Evolutionary conservation across 2,888 invertebrate species (phyloP), one percentile per base, ranked within the genome.

Genomic region (Pristionchus maxplancki): DNA sequence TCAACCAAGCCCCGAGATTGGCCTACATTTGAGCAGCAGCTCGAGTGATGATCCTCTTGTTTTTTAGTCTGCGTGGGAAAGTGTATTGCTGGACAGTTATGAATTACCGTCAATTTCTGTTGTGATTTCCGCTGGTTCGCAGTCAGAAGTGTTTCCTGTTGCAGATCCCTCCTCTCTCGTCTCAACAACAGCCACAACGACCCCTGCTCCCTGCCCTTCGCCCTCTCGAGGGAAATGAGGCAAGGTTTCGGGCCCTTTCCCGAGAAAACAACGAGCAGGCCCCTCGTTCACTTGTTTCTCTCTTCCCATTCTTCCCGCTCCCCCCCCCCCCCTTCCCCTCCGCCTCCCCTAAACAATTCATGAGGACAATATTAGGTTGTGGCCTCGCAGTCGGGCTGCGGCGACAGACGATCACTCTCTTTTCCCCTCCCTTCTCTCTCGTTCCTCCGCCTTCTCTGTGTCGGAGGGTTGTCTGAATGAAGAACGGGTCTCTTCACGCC

Each of bases 311-410:
- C 71, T 6, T 34, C 24, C 34, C 37, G 20, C 37, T 71, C 71
- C 44, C 78, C 48, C 78, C 78, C 13, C 48, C 37, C 44, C 78
- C n/a, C 78, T 48, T 78, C n/a, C n/a, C n/a, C 78, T 78, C 78
- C 78, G n/a, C 48, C 37, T 44, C 78, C n/a, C 78, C 78, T 78
- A 78, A 78, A 78, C 78, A 78, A 78, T 78, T 78, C 78, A 78
- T 78, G 78, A 78, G 78, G 78, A 78, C 78, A 48, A 78, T 78
- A 78, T 78, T 78, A 48, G 78, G 78, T 78, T 78, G 78, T 15
- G 13, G 5, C n/a, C n/a, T n/a, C 24, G 37, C 8, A 11, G 44
- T 17, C 58, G 5, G 5, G 9, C 58, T n/a, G n/a, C n/a, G n/a
- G 9, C 58, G 58, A 24, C 24, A 20, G 44, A n/a, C 78, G 40